phyloP scores from a whole-genome alignment of 2,113 vertebrate species.

The Lepisosteus osseus region DNA sequence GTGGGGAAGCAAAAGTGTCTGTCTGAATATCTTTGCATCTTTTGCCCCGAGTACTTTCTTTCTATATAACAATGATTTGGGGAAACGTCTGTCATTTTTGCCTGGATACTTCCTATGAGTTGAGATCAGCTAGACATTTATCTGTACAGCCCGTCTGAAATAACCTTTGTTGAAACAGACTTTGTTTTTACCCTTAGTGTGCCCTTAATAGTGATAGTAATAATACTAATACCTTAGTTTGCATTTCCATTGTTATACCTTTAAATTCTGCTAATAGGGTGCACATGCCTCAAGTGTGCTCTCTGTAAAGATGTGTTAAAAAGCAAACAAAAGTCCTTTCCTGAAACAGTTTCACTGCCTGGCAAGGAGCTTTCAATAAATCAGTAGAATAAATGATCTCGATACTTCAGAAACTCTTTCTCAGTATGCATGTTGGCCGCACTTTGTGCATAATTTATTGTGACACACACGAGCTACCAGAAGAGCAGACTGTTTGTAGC shows the following conservation, averaged over 20 bases:
- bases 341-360: slow-evolving; percentile 40
- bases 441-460: too few relatives aligned
- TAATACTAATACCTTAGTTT: slow-evolving; percentile 21
- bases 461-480: too few relatives aligned
- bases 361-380: slow-evolving; percentile 43
- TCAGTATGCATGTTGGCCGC: too few relatives aligned
- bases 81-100: too few relatives aligned
- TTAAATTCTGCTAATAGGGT: slow-evolving; percentile 25
- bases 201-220: slow-evolving; percentile 28
- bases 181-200: slow-evolving; percentile 34
- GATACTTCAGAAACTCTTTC: not conserved
- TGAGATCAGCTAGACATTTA: slow-evolving; percentile 29
- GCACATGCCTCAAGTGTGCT: slow-evolving; percentile 16
- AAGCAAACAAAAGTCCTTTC: slow-evolving; percentile 47
- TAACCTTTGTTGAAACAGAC: slow-evolving; percentile 30
- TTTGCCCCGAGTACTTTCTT: not conserved
- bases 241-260: slow-evolving; percentile 16
- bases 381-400: slow-evolving; percentile 25
- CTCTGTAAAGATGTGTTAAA: slow-evolving; percentile 27
- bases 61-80: too few relatives aligned
- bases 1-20: not conserved
- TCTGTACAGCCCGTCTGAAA: slow-evolving; percentile 25
- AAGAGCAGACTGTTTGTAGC: too few relatives aligned
- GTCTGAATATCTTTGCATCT: not conserved
- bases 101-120: slow-evolving; percentile 12